Base-by-base conservation (phyloP, 2,797 vertebrate genomes). In the Acipenser ruthenus region DNA sequence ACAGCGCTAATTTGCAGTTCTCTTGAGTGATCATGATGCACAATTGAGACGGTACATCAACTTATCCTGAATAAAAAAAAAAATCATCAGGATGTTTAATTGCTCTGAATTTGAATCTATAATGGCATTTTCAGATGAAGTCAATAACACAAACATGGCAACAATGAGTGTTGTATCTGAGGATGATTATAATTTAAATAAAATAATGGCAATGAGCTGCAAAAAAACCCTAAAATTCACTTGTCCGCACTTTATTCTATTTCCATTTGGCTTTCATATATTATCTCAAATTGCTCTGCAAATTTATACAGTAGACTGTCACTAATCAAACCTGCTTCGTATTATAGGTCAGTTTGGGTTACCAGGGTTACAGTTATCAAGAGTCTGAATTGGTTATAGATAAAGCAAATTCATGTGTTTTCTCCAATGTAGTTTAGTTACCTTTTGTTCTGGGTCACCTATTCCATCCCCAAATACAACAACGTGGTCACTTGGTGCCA, bases 11-110 rank as follows among this genome's bases (percentile, higher is more conserved):
- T 62, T 62, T 62, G 18, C 60, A 13, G 37, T 62, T 62, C 60
- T 62, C 60, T 18, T 62, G 60, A 62, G 60, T 37, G 18, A 23
- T 37, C 60, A 62, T 18, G 60, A 48, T 15, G 10, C 60, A 60
- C 59, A 23, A 37, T 62, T 48, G 60, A 13, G 18, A 23, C 18
- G 11, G 60, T 10, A 48, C 60, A 37, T 62, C 60, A 62, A 48
- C 60, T 23, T 7, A 62, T 62, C 18, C 60, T 18, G 18, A 37
- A 48, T 48, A 62, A 62, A 55, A 55, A 55, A 18, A 55, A 8
- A 62, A 62, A 62, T 62, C 60, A 9, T 62, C 60, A 62, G 37
- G 12, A 62, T 23, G 23, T 62, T 62, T 62, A 62, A 62, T 62
- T 62, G 60, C 8, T 37, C 6, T 23, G 18, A 62, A 37, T 37